Conservation (phyloP, 2,888 invertebrate genomes). For the Palloptera scutellata region DNA sequence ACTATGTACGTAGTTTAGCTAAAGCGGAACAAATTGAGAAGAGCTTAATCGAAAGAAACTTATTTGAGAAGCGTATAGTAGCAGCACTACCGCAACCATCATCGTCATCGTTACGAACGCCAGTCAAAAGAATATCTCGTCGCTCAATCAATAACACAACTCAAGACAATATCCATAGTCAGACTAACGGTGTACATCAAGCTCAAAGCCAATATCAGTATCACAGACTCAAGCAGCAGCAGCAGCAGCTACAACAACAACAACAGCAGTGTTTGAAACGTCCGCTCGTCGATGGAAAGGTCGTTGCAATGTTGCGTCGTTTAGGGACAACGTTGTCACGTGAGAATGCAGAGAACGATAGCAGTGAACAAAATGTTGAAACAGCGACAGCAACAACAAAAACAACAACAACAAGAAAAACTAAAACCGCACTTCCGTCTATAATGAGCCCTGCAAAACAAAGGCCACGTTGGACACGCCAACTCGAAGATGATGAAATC, state of each 20-base stretch:
- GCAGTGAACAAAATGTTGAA: slow-evolving; percentile 1
- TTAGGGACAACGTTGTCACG: slow-evolving; percentile 59
- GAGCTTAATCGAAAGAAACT: neutral
- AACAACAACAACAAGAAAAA: neutral
- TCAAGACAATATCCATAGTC: slow-evolving; percentile 23
- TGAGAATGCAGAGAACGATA: slow-evolving; percentile 40
- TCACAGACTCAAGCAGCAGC: neutral
- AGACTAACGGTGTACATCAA: slow-evolving; percentile 12
- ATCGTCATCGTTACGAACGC: too few relatives aligned
- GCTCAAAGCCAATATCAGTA: slow-evolving; percentile 22
- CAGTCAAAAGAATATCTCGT: too few relatives aligned
- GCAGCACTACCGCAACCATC: slow-evolving; percentile 21
- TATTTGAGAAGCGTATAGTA: neutral
- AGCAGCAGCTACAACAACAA: slow-evolving; percentile 43
- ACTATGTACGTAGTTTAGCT: slow-evolving; percentile 42
- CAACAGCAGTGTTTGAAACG: slow-evolving; percentile 38
- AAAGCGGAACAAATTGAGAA: slow-evolving; percentile 37
- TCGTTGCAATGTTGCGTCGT: slow-evolving; percentile 61
- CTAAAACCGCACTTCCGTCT: slow-evolving; percentile 33
- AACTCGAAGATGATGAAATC: slow-evolving; percentile 58
- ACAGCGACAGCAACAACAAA: slow-evolving; percentile 20
- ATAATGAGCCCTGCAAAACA: slow-evolving; percentile 59
- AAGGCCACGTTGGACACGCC: slow-evolving; percentile 54
- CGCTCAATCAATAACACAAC: neutral
- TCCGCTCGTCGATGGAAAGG: slow-evolving; percentile 59